A percentile compares a stretch with the other conserved stretches of the same genome.
phyloP scores from a whole-genome alignment of 1,140 invertebrate species.

The Sinella curviseta region DNA sequence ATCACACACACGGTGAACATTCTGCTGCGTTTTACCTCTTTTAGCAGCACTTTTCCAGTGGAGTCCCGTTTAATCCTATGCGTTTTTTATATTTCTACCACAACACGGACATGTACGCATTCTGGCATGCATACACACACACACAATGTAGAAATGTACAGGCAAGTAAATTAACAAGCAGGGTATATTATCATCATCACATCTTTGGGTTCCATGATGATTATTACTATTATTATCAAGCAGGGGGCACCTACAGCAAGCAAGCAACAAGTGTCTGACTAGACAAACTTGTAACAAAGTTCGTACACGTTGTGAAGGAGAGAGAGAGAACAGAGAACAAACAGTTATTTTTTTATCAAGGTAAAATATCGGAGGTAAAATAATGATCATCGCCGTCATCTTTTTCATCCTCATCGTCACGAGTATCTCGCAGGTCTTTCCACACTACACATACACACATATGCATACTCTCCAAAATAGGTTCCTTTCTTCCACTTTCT shows the following conservation, averaged over 20 bases:
- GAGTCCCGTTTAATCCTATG: too few species aligned
- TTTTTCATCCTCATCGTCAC: not conserved
- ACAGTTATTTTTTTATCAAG: slow-evolving; percentile 11
- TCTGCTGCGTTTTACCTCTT: too few species aligned
- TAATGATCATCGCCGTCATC: not conserved
- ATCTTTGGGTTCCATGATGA: not conserved
- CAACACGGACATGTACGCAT: too few species aligned
- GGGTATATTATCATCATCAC: not conserved
- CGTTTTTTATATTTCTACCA: too few species aligned
- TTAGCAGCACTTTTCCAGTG: too few species aligned
- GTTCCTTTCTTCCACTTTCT: not conserved
- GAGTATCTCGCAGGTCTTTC: not conserved
- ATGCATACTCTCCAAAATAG: not conserved
- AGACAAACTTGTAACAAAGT: slow-evolving; percentile 8
- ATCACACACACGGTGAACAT: too few species aligned
- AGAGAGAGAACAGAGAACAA: not conserved
- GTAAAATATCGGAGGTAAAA: not conserved
- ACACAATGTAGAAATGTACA: too few species aligned
- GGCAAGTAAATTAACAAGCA: too few species aligned
- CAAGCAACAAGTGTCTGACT: slow-evolving; percentile 6
- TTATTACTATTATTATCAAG: slow-evolving; percentile 5
- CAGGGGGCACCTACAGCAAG: not conserved
- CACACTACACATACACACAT: not conserved
- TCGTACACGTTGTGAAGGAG: not conserved
- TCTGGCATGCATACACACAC: too few species aligned